phyloP scores from a whole-genome alignment of 2,797 vertebrate genomes.

The Clarias laeviceps region DNA sequence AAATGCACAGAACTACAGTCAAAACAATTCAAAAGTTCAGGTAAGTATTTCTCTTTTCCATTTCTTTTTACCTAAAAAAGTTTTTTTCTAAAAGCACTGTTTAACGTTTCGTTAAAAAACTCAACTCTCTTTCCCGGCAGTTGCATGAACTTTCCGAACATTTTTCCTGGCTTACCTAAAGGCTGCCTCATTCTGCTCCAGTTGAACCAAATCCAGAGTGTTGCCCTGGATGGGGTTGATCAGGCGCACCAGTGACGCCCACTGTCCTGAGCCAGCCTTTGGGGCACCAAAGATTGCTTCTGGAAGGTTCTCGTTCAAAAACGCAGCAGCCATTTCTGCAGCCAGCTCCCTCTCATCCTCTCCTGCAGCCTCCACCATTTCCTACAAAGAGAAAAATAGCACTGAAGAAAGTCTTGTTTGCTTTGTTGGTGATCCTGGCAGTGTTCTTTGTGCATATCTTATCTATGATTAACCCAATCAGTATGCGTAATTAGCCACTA shows the following conservation, averaged over 20 bases:
- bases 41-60: neutral
- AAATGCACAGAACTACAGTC: neutral
- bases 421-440: neutral
- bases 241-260: slow-evolving; percentile 94
- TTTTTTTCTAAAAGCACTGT: neutral
- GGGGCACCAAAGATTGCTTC: slow-evolving; percentile 96
- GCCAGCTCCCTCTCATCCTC: slow-evolving; percentile 96
- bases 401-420: slow-evolving; percentile 16
- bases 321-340: slow-evolving; percentile 97
- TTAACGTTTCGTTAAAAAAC: neutral
- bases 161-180: slow-evolving; percentile 86
- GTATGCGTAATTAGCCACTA: neutral
- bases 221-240: slow-evolving; percentile 96
- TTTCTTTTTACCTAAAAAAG: neutral
- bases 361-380: slow-evolving; percentile 98
- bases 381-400: slow-evolving; percentile 69
- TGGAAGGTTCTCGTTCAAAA: slow-evolving; percentile 96
- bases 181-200: slow-evolving; percentile 97
- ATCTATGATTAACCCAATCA: neutral
- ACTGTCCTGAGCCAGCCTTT: slow-evolving; percentile 95
- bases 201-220: slow-evolving; percentile 91
- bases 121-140: neutral
- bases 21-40: neutral
- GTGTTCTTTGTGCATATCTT: neutral
- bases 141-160: neutral